Conservation (phyloP, 2,797 vertebrate genomes). For the Gouania willdenowi region DNA sequence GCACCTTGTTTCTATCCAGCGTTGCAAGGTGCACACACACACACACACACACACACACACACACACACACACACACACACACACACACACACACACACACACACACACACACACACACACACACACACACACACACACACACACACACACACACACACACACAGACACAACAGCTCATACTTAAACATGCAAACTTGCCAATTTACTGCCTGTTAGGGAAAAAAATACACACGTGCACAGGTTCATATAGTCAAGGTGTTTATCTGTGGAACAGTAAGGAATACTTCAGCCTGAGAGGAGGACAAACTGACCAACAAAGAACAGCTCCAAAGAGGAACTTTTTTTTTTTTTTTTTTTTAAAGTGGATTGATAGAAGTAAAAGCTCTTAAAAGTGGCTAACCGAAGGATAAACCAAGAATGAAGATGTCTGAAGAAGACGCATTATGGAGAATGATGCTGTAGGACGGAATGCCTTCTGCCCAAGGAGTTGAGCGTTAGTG, state of each 20-base stretch:
- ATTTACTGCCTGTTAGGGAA: too few relatives aligned
- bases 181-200: constrained; percentile 1
- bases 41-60: constrained; percentile 24
- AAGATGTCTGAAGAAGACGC: constrained; percentile 44
- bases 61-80: constrained; percentile 19
- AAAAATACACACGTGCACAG: constrained; percentile 33
- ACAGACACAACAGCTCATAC: constrained; percentile 4
- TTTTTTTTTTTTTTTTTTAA: too few relatives aligned
- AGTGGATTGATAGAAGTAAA: constrained; percentile 50
- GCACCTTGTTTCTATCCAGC: constrained; percentile 64
- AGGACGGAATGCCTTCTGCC: constrained; percentile 42
- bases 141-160: constrained; percentile 1
- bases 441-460: constrained; percentile 25
- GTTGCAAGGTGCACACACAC: constrained; percentile 62
- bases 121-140: constrained; percentile 9
- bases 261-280: constrained; percentile 39
- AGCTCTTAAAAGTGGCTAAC: constrained; percentile 14
- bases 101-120: constrained; percentile 1
- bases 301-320: constrained; percentile 30
- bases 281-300: constrained; percentile 35
- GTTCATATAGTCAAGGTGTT: constrained; percentile 42
- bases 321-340: constrained; percentile 36
- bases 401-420: constrained; percentile 5
- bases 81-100: constrained; percentile 7
- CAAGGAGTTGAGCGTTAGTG: constrained; percentile 29